These are phyloP conservation scores for Cuniculus paca DNA, from an alignment of 2,797 vertebrate genomes.

Conservation along the genomic window DNA sequence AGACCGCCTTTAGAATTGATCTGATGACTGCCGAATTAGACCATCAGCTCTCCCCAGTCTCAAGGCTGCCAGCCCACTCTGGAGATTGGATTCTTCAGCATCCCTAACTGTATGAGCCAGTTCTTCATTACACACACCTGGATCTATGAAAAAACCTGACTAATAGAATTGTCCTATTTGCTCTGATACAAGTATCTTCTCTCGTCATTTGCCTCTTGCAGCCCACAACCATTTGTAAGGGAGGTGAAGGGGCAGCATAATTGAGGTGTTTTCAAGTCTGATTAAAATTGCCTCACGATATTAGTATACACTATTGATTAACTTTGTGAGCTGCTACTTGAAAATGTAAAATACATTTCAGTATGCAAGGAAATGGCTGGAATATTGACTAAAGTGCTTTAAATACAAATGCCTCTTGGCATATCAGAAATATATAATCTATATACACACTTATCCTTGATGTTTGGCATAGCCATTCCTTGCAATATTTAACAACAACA, in stretches of 20 bases:
- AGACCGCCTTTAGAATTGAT: neutral
- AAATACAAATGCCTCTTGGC: neutral
- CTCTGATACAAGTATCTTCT: neutral
- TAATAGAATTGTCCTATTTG: too few species aligned
- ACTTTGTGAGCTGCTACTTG: constrained; percentile 12
- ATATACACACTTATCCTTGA: neutral
- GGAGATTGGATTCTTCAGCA: neutral
- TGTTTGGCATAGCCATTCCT: neutral
- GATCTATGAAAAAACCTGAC: neutral
- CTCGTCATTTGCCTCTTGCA: neutral
- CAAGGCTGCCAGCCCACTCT: neutral
- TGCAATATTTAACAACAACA: neutral
- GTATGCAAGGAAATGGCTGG: neutral
- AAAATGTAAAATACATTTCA: constrained; percentile 40
- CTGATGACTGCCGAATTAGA: too few species aligned
- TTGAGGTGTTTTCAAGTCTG: neutral
- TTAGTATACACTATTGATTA: neutral
- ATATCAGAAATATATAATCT: neutral
- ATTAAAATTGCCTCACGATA: neutral
- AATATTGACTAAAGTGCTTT: neutral
- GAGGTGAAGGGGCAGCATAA: neutral
- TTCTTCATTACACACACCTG: neutral
- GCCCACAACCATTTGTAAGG: neutral
- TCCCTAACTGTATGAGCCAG: neutral
- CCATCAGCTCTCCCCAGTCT: neutral